Conservation (phyloP, 2,797 vertebrate species). For the Siniperca undulata region DNA sequence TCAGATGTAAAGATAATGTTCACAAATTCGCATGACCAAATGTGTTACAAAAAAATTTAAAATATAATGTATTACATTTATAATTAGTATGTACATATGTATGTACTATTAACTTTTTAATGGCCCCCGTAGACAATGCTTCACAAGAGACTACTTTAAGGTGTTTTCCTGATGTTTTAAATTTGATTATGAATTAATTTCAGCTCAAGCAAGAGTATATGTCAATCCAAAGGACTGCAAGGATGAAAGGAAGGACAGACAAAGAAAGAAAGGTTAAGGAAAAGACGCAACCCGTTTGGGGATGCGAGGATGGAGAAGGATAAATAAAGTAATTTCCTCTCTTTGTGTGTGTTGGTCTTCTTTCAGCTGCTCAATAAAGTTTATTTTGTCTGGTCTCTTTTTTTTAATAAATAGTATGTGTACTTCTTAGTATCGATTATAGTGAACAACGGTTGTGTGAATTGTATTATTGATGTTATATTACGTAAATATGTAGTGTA, state of each 20-base stretch:
- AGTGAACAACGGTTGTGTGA: neutral
- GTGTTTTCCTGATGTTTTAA: neutral
- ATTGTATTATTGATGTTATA: neutral
- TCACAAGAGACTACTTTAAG: neutral
- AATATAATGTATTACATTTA: neutral
- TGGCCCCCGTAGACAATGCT: neutral
- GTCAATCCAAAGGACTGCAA: neutral
- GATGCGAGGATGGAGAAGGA: neutral
- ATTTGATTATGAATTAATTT: neutral
- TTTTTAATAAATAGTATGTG: neutral
- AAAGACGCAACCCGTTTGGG: neutral
- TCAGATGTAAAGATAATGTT: neutral
- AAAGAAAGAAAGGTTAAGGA: conserved; percentile 5
- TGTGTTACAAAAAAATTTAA: neutral
- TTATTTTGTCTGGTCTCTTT: conserved; percentile 59
- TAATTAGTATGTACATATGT: neutral
- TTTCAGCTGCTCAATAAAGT: conserved; percentile 74
- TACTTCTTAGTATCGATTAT: neutral
- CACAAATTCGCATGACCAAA: neutral
- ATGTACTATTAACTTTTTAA: neutral
- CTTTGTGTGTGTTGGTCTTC: conserved; percentile 67
- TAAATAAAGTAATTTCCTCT: conserved; percentile 73
- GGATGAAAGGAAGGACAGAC: neutral
- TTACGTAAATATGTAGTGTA: neutral
- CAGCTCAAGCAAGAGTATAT: neutral